A percentile compares a stretch with the other conserved stretches of the same genome.
Conservation (phyloP, 2,797 vertebrate species). For the Acrocephalus scirpaceus region DNA sequence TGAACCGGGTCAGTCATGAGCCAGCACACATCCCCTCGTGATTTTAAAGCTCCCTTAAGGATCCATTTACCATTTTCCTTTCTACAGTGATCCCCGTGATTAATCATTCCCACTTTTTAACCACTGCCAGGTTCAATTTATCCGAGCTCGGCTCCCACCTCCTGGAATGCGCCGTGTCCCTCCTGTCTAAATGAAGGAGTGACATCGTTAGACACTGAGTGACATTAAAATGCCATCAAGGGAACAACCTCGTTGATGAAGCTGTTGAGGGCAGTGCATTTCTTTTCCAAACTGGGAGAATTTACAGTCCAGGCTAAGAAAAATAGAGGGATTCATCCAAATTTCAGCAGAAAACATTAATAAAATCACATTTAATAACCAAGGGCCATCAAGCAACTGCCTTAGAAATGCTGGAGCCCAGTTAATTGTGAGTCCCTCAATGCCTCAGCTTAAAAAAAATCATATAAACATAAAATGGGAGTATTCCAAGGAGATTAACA, state of each 20-base stretch:
- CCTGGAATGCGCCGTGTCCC: background rate
- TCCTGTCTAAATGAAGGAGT: conserved; percentile 1
- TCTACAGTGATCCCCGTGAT: background rate
- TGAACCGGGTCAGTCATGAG: background rate
- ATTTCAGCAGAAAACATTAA: background rate
- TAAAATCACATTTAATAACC: background rate
- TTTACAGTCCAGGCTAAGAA: background rate
- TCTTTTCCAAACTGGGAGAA: background rate
- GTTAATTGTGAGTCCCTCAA: background rate
- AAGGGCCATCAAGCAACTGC: background rate
- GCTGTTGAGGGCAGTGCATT: background rate
- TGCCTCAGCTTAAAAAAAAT: background rate
- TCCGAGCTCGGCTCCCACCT: background rate
- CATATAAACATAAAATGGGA: background rate
- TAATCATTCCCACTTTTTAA: background rate
- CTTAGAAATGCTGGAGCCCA: background rate
- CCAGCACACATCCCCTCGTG: background rate
- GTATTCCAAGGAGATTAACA: background rate
- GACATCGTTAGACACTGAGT: background rate
- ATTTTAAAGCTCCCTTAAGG: background rate
- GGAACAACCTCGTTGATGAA: background rate
- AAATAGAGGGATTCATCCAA: background rate
- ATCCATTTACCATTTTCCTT: background rate
- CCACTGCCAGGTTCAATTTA: background rate
- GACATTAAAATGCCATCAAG: background rate